Base-by-base conservation (phyloP, 2,113 vertebrate species). In the Aviceda subcristata region DNA sequence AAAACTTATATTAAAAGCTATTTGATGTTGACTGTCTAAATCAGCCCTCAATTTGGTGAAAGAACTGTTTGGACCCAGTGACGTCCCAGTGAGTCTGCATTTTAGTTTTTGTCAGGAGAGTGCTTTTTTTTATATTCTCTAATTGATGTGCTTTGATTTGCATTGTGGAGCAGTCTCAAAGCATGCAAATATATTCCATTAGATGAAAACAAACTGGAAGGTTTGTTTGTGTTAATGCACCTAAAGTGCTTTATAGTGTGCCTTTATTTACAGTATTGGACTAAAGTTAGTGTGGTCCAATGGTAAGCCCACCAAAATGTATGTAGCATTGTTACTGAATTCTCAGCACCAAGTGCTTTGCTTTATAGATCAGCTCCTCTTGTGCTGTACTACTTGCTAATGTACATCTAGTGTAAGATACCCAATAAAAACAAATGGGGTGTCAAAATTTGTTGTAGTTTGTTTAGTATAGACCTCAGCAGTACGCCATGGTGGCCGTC, bases 241-340 rank as follows among this genome's bases (percentile, higher is more conserved):
- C 46, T 66, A 4, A 0, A 39, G 4, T 11, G n/a, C 29, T 57
- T 36, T 43, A 10, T 29, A 14, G 64, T 0, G 1, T 30, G 64
- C 21, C 3, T 77, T 73, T 3, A 15, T 55, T 64, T 30, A 22
- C 38, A 26, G 59, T 7, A 14, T 4, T n/a, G 68, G 64, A 23
- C 55, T 75, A 11, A 36, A 74, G 74, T 46, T 60, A 46, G 48
- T 30, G 45, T 86, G 60, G 19, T 45, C 55, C 39, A 18, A 1
- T 34, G 64, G 36, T 18, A 85, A 34, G 32, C 72, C 18, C 50
- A n/a, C 0, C 2, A 24, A 24, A 32, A n/a, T 7, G 30, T n/a
- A 8, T 4, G 6, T 12, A 12, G 22, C 39, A 23, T 6, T 75
- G 23, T 8, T 74, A 2, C 0, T 6, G 27, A 18, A 8, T 51